Percentiles rank a stretch among this genome's conserved stretches.
Evolutionary conservation across 2,113 vertebrate genomes (phyloP).

Genomic region (Octodon degus): DNA sequence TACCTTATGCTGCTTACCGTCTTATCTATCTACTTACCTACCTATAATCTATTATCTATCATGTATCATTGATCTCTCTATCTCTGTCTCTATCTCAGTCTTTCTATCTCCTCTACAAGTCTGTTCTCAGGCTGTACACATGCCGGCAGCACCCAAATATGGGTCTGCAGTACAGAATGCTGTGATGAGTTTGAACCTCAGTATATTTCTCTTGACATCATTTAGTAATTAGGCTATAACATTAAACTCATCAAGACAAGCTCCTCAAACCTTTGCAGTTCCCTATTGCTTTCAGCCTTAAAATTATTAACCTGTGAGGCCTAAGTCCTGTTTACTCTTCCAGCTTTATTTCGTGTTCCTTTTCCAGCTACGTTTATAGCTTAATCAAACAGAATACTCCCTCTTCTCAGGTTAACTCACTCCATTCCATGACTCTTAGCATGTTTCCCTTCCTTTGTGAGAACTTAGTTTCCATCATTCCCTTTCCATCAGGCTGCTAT

Average conservation of each 20-base stretch:
- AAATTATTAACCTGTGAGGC: not conserved
- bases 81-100: not conserved
- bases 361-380: not conserved
- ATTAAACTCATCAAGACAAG: not conserved
- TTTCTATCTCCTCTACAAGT: not conserved
- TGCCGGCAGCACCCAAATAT: not conserved
- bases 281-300: not conserved
- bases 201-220: not conserved
- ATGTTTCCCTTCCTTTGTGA: not conserved
- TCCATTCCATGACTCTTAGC: not conserved
- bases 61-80: not conserved
- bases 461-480: not conserved
- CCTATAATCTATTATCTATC: not conserved
- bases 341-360: not conserved
- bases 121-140: not conserved
- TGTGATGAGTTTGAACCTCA: not conserved
- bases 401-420: not conserved
- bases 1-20: not conserved
- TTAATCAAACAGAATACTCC: not conserved
- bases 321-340: not conserved
- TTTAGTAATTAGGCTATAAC: not conserved
- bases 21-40: not conserved
- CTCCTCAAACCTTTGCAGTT: not conserved
- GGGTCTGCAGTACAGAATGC: not conserved
- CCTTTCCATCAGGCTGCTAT: not conserved